Conservation (phyloP, 2,888 invertebrate genomes). For the Ischnus inquisitorius region DNA sequence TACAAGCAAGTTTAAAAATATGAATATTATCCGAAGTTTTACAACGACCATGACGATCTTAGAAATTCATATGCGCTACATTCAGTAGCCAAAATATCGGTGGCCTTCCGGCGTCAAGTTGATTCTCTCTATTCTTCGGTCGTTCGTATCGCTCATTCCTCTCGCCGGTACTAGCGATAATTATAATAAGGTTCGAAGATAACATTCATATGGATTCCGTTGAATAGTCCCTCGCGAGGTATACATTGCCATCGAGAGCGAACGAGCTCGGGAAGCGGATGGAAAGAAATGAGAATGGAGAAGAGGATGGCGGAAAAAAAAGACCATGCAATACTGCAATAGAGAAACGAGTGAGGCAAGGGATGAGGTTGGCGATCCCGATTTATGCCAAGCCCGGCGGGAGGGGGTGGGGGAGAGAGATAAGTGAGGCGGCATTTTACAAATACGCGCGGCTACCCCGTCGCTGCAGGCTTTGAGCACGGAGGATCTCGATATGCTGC, state of each 20-base stretch:
- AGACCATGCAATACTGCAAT: slow-evolving; percentile 27
- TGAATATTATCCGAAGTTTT: no score
- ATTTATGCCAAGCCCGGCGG: slow-evolving; percentile 64
- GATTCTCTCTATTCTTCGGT: not conserved
- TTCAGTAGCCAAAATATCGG: no score
- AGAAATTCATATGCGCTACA: no score
- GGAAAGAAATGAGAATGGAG: slow-evolving; percentile 36
- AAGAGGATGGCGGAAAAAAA: slow-evolving; percentile 45
- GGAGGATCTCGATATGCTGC: slow-evolving; percentile 16
- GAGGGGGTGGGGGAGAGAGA: slow-evolving; percentile 20
- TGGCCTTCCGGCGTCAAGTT: not conserved
- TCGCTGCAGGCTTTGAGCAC: not conserved
- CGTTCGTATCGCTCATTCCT: not conserved
- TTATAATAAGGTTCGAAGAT: not conserved
- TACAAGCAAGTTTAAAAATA: no score
- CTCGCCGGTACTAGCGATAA: not conserved
- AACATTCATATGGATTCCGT: slow-evolving; percentile 31
- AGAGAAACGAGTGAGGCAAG: slow-evolving; percentile 27
- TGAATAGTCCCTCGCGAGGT: slow-evolving; percentile 19
- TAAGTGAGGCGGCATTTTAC: slow-evolving; percentile 64
- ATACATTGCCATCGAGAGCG: slow-evolving; percentile 13
- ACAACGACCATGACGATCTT: no score
- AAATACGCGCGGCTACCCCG: slow-evolving; percentile 58
- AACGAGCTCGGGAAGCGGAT: slow-evolving; percentile 21
- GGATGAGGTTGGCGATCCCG: slow-evolving; percentile 49